Evolutionary conservation across 2,797 vertebrate genomes (phyloP).

Genomic region (Benthosema pterotum): DNA sequence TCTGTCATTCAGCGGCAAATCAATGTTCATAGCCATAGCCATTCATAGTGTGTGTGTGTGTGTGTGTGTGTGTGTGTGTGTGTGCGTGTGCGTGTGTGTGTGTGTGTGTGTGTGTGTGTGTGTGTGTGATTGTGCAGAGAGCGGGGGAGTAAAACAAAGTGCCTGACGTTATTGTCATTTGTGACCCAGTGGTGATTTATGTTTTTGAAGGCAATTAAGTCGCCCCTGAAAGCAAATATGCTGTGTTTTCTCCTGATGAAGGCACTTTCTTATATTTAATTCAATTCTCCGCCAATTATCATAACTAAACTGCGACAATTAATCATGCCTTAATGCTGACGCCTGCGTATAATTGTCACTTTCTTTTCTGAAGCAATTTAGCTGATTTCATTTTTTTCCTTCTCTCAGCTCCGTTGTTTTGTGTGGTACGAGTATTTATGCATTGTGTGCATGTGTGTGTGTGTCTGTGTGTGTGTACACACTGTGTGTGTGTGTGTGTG

Average conservation of each 20-base stretch:
- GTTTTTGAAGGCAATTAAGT: conserved; percentile 69
- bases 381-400: conserved; percentile 58
- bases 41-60: neutral
- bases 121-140: neutral
- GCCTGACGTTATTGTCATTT: conserved; percentile 26
- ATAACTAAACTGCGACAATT: conserved; percentile 70
- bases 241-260: conserved; percentile 63
- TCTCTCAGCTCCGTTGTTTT: conserved; percentile 23
- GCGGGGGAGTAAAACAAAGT: neutral
- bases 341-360: conserved; percentile 65
- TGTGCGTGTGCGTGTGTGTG: neutral
- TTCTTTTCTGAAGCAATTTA: conserved; percentile 50
- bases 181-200: conserved; percentile 57
- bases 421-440: too few relatives aligned
- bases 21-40: conserved; percentile 42
- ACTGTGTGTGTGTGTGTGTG: conserved; percentile 16
- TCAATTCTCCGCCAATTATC: conserved; percentile 64
- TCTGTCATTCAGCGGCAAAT: conserved; percentile 46
- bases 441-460: conserved; percentile 6
- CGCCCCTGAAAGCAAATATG: conserved; percentile 50
- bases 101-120: neutral
- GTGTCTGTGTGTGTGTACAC: too few relatives aligned
- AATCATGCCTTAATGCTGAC: conserved; percentile 73
- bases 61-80: neutral
- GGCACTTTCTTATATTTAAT: conserved; percentile 69